phyloP scores from a whole-genome alignment of 2,797 vertebrate genomes.

The Muraenolepis orangiensis region DNA sequence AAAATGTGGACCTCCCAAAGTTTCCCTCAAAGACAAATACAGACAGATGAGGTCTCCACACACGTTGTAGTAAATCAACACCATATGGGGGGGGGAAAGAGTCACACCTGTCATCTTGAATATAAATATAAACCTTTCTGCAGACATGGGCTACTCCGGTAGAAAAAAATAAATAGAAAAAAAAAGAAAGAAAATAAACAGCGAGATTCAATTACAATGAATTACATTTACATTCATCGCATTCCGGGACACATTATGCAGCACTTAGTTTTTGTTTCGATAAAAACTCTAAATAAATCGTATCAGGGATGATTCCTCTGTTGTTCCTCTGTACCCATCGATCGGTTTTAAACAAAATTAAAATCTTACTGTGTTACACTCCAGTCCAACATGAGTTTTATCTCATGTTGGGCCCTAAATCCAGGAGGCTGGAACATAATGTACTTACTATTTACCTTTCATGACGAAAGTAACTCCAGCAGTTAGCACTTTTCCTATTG shows the following conservation, averaged over 20 bases:
- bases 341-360: background rate
- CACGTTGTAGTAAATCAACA: slow-evolving; percentile 21
- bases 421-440: background rate
- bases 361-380: background rate
- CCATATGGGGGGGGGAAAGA: slow-evolving; percentile 24
- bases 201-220: background rate
- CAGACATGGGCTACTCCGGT: background rate
- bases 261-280: background rate
- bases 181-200: background rate
- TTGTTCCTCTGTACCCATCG: background rate
- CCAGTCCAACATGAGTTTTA: background rate
- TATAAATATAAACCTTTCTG: slow-evolving; percentile 8
- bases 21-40: slow-evolving; percentile 19
- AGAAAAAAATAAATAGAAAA: background rate
- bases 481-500: background rate
- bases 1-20: slow-evolving; percentile 18
- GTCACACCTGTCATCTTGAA: slow-evolving; percentile 16
- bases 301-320: background rate
- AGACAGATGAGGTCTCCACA: slow-evolving; percentile 1
- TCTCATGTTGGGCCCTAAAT: background rate
- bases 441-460: background rate
- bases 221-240: too few species aligned
- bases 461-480: background rate
- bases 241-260: background rate
- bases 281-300: background rate